Conservation (phyloP, 1,140 invertebrate species). For the Rhagoletis pomonella region DNA sequence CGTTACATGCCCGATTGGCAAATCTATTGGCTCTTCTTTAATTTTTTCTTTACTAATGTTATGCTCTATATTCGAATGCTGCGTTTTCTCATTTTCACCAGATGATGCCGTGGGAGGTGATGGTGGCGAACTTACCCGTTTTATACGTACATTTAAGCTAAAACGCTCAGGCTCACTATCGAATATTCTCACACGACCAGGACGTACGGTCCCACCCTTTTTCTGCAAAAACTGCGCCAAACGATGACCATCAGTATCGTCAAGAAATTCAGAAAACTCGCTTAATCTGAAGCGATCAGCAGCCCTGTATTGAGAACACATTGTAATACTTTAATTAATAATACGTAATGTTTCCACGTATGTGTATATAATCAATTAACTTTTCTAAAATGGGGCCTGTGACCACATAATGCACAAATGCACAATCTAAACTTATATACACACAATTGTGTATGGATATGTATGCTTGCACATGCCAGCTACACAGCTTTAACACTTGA, state of each 20-base stretch:
- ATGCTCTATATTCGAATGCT: neutral
- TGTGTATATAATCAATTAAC: too few species aligned
- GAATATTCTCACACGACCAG: conserved; percentile 4
- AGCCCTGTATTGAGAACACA: neutral
- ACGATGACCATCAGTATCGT: conserved; percentile 54
- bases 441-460: too few species aligned
- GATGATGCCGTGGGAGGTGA: neutral
- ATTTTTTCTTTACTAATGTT: neutral
- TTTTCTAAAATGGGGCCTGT: too few species aligned
- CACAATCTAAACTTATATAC: too few species aligned
- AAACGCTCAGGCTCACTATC: conserved; percentile 10
- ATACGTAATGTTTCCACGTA: too few species aligned
- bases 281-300: conserved; percentile 15
- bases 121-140: neutral
- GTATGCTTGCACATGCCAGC: too few species aligned
- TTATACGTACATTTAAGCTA: conserved; percentile 52
- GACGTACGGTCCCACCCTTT: conserved; percentile 19
- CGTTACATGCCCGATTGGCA: neutral
- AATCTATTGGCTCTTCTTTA: neutral
- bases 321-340: neutral
- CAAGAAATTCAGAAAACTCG: conserved; percentile 40
- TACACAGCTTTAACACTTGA: too few species aligned
- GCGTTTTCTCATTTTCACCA: neutral
- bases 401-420: too few species aligned
- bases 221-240: conserved; percentile 55